These are phyloP conservation scores for Stegastes partitus DNA, from an alignment of 2,113 vertebrate genomes.

Conservation along the genomic window DNA sequence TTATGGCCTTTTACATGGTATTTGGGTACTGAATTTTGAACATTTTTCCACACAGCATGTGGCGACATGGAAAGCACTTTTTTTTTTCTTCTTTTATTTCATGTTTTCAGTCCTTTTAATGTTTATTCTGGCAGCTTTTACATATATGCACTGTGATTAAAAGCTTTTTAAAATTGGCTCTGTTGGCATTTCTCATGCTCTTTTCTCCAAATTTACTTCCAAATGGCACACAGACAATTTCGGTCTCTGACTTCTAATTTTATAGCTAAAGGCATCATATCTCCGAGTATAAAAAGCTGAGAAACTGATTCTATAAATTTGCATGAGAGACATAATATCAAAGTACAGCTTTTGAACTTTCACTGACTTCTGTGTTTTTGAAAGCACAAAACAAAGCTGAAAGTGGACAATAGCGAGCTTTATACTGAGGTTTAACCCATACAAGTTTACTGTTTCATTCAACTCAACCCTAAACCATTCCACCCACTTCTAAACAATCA, in stretches of 20 bases:
- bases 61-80: slow-evolving; percentile 1
- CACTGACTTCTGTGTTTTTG: background rate
- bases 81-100: background rate
- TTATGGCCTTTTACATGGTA: slow-evolving; percentile 1
- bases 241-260: background rate
- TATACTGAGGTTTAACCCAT: background rate
- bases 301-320: slow-evolving; percentile 2
- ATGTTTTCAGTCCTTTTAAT: background rate
- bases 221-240: background rate
- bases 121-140: background rate
- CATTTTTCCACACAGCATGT: background rate
- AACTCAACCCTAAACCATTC: background rate
- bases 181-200: background rate
- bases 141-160: slow-evolving; percentile 3
- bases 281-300: background rate
- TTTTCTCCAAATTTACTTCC: background rate
- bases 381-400: background rate
- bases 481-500: background rate
- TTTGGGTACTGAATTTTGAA: background rate
- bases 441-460: background rate
- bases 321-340: background rate
- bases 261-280: slow-evolving; percentile 1
- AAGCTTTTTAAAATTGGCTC: background rate
- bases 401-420: background rate
- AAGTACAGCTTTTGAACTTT: background rate